phyloP scores from a whole-genome alignment of 2,888 invertebrate genomes.

The Drosophila nigricruria region DNA sequence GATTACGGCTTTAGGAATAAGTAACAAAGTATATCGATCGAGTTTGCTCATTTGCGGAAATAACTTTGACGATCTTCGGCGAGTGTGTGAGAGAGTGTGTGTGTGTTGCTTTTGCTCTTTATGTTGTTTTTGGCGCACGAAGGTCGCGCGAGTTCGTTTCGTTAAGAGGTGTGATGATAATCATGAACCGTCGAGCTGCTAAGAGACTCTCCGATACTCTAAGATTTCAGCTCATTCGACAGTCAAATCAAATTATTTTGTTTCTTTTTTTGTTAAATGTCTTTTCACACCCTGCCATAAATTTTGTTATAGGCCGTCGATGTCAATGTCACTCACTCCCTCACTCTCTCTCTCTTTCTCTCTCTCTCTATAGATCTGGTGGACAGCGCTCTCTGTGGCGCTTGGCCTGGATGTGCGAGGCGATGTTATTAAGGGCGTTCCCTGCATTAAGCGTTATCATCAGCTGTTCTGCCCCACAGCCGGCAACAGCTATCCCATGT shows the following conservation, averaged over 20 bases:
- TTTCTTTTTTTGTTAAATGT: conserved; percentile 52
- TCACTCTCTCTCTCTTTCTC: neutral
- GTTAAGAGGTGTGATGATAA: conserved; percentile 76
- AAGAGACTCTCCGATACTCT: conserved; percentile 43
- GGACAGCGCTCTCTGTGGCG: conserved; percentile 95
- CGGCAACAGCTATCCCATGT: conserved; percentile 96
- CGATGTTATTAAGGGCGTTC: conserved; percentile 94
- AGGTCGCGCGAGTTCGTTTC: conserved; percentile 79
- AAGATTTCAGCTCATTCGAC: neutral
- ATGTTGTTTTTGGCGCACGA: conserved; percentile 70
- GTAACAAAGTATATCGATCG: conserved; percentile 56
- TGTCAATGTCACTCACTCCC: conserved; percentile 21
- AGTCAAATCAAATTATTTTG: conserved; percentile 27
- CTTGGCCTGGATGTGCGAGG: conserved; percentile 94
- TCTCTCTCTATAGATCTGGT: conserved; percentile 89
- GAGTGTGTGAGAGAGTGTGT: conserved; percentile 3
- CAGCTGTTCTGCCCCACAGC: conserved; percentile 96
- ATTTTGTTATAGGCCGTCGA: conserved; percentile 58
- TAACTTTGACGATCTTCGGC: conserved; percentile 69
- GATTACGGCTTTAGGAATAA: conserved; percentile 37
- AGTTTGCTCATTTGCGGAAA: conserved; percentile 83
- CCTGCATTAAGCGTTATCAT: conserved; percentile 95
- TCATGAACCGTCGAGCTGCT: conserved; percentile 29
- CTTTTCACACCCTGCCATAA: conserved; percentile 77
- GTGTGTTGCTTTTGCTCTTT: conserved; percentile 51